phyloP scores from a whole-genome alignment of 1,140 invertebrate genomes.

The Solenopsis fugax region DNA sequence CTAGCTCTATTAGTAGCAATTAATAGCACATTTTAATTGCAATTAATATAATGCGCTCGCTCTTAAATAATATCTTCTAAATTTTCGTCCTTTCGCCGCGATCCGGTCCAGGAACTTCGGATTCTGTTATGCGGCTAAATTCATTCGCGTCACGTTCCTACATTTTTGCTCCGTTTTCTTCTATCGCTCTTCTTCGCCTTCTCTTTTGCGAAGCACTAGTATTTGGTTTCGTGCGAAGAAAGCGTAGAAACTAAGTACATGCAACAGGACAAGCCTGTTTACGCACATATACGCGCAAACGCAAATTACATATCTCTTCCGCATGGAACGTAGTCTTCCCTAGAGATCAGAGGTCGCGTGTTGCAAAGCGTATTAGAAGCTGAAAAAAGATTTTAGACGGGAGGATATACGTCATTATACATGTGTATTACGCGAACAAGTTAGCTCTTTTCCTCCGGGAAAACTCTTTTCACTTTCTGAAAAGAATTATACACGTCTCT shows the following conservation, averaged over 20 bases:
- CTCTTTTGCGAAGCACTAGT: constrained; percentile 12
- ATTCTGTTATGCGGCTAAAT: background rate
- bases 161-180: background rate
- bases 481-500: background rate
- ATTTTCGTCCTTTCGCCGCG: constrained; percentile 34
- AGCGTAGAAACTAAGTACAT: constrained; percentile 32
- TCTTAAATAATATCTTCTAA: background rate
- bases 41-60: constrained; percentile 1
- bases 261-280: constrained; percentile 31
- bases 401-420: background rate
- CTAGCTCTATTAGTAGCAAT: background rate
- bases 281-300: background rate
- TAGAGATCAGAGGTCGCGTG: background rate
- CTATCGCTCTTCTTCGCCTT: background rate
- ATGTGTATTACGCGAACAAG: background rate
- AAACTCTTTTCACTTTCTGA: background rate
- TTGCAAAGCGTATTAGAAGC: background rate
- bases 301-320: constrained; percentile 7
- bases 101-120: background rate
- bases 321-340: background rate
- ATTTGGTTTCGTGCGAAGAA: constrained; percentile 54
- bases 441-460: background rate
- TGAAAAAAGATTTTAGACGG: constrained; percentile 5
- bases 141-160: constrained; percentile 25
- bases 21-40: background rate